Evolutionary conservation across 2,113 vertebrate genomes (phyloP).

Genomic region (Carollia perspicillata): DNA sequence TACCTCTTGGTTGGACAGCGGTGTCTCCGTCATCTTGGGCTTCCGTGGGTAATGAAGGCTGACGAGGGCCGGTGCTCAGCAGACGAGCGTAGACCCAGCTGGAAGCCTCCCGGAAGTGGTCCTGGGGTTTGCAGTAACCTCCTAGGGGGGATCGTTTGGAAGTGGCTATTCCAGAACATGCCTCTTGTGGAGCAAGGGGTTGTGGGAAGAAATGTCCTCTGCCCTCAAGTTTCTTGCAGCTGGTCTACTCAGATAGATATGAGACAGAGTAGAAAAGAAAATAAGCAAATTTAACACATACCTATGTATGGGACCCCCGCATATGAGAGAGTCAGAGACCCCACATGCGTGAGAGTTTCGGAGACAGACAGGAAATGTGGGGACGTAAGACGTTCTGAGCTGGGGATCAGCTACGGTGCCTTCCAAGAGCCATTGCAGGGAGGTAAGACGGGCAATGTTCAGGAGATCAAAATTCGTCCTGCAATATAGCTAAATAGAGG

Average conservation of each 20-base stretch:
- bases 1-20: background rate
- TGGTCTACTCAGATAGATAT: background rate
- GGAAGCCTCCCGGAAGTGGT: background rate
- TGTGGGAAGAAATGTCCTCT: background rate
- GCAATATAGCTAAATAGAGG: background rate
- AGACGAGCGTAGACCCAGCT: background rate
- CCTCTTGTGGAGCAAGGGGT: background rate
- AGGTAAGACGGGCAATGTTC: background rate
- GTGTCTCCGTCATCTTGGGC: background rate
- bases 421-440: background rate
- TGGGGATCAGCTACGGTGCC: background rate
- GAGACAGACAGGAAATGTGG: background rate
- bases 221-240: background rate
- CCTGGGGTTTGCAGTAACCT: background rate
- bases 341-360: background rate
- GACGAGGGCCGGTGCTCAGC: background rate
- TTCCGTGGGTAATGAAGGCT: background rate
- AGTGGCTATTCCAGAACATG: background rate
- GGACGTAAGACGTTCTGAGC: background rate
- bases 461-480: background rate
- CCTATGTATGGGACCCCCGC: background rate
- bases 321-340: background rate
- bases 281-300: background rate
- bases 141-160: background rate
- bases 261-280: background rate